These are phyloP conservation scores for Mus pahari DNA, from an alignment of 2,113 vertebrate species.

Conservation along the genomic window DNA sequence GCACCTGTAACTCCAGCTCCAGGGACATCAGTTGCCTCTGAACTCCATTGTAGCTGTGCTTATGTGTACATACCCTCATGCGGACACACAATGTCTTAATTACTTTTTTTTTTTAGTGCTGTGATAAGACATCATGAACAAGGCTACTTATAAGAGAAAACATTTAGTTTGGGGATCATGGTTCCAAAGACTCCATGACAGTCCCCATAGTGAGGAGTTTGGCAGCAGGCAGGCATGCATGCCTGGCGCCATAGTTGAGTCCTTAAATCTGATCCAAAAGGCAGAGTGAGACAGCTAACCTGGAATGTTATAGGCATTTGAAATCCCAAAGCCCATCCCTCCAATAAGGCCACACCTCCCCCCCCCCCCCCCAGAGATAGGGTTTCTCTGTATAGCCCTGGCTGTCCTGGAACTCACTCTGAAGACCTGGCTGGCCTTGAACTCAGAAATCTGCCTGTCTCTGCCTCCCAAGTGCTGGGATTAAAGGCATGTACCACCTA, in stretches of 20 bases:
- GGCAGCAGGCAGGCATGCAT: neutral
- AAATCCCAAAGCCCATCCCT: neutral
- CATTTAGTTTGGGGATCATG: neutral
- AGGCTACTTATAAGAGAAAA: neutral
- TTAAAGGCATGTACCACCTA: too few relatives aligned
- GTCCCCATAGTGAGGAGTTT: neutral
- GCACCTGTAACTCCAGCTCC: neutral
- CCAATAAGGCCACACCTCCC: neutral
- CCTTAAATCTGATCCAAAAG: neutral
- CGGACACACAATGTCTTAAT: neutral
- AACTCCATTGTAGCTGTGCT: neutral
- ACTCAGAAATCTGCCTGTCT: too few relatives aligned
- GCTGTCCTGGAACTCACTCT: too few relatives aligned
- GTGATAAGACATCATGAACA: neutral
- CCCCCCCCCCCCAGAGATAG: too few relatives aligned
- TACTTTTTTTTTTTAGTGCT: neutral
- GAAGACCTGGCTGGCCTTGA: too few relatives aligned
- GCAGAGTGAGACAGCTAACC: neutral
- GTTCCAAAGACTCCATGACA: neutral
- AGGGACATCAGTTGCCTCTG: neutral
- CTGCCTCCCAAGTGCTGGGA: too few relatives aligned
- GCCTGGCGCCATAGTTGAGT: neutral
- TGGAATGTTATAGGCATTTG: neutral
- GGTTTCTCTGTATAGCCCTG: too few relatives aligned
- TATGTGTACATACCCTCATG: neutral